Base-by-base conservation (phyloP, 2,797 vertebrate species). In the Falco concolor region DNA sequence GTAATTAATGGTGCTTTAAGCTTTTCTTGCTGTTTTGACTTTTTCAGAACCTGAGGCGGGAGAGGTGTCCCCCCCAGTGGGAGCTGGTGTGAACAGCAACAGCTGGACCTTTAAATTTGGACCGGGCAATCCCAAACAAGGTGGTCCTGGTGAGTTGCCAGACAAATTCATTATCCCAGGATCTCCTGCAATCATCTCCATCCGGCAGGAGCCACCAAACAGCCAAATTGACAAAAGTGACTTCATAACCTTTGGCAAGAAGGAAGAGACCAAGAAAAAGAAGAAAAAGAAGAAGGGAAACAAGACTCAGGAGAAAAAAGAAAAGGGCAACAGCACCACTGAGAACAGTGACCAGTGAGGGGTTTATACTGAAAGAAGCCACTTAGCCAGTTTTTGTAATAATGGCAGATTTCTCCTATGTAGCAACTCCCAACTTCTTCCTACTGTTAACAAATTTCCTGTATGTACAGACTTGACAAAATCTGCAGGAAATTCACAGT, bases 81-180 rank as follows among this genome's bases (percentile, higher is more conserved):
- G 99, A 84, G 99, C 99, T 79, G 99, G 99, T 23, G 98, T 99
- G 97, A 99, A 99, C 98, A 99, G 99, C 98, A 99, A 99, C 98
- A 99, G 99, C 98, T 99, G 99, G 99, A 99, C 99, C 98, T 99
- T 99, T 98, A 99, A 99, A 94, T 99, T 99, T 28, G 99, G 99
- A 97, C 98, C 99, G 6, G 36, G 99, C 98, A 96, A 99, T 95
- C 98, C 98, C 92, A 99, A 99, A 95, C 99, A 99, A 98, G 98
- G 99, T 97, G 99, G 99, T 97, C 99, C 99, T 50, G 99, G 99
- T 89, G 99, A 99, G 97, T 99, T 99, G 97, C 99, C 99, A 91
- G 99, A 99, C 98, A 99, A 99, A 97, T 99, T 99, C 98, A 99
- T 99, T 98, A 99, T 99, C 97, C 99, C 99, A 10, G 99, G 99